Percentiles rank a stretch among this genome's conserved stretches.
These are phyloP conservation scores for Bubalus kerabau DNA, from an alignment of 2,113 vertebrate species.

Conservation along the genomic window DNA sequence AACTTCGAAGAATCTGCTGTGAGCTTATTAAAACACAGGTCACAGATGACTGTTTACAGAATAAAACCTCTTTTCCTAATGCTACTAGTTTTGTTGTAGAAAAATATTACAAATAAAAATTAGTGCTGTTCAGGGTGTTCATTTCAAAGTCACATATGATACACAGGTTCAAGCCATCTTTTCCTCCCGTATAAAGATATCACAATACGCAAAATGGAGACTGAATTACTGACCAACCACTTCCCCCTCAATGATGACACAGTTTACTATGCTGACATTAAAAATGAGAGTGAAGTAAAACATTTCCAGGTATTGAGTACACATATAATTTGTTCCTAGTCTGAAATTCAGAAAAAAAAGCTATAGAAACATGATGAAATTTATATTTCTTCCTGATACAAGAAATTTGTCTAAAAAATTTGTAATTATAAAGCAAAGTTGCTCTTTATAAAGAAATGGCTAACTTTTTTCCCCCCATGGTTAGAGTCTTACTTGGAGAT, in stretches of 20 bases:
- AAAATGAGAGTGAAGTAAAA: neutral
- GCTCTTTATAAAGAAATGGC: conserved; percentile 21
- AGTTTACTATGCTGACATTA: neutral
- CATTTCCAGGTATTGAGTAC: neutral
- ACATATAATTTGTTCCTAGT: neutral
- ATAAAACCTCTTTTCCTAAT: conserved; percentile 76
- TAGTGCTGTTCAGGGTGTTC: conserved; percentile 53
- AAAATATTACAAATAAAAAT: conserved; percentile 48
- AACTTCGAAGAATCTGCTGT: conserved; percentile 27
- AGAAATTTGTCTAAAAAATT: conserved; percentile 39
- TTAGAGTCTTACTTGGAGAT: conserved; percentile 7
- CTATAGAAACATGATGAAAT: conserved; percentile 31
- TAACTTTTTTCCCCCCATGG: neutral
- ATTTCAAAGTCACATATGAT: neutral
- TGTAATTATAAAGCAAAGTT: conserved; percentile 42
- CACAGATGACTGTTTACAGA: conserved; percentile 69
- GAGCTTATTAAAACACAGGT: conserved; percentile 49
- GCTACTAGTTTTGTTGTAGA: conserved; percentile 47
- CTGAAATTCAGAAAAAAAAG: conserved; percentile 32
- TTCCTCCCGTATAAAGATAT: neutral
- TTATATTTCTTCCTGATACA: conserved; percentile 19
- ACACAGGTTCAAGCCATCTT: neutral
- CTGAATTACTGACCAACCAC: neutral
- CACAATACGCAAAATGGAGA: neutral
- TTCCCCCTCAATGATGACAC: neutral